A percentile compares a stretch with the other conserved stretches of the same genome.
Conservation (phyloP, 2,888 invertebrate genomes). For the Thysanoteuthis rhombus region DNA sequence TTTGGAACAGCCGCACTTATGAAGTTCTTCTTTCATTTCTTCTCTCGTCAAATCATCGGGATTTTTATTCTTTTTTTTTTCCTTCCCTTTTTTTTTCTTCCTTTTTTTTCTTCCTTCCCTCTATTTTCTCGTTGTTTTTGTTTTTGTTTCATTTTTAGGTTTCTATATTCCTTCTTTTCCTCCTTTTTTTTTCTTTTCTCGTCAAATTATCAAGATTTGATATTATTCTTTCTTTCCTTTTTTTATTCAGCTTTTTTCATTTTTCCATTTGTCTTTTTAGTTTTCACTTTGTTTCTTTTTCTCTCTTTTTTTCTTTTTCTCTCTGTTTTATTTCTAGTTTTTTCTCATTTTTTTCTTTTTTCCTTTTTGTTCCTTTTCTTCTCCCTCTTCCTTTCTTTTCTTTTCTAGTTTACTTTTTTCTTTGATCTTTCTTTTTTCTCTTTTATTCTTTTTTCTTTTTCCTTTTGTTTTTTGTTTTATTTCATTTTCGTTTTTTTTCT, state of each 20-base stretch:
- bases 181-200: background rate
- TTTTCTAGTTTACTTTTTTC: background rate
- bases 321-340: background rate
- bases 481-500: background rate
- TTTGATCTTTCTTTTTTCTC: background rate
- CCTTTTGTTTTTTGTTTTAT: background rate
- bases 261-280: background rate
- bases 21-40: background rate
- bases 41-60: background rate
- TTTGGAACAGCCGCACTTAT: background rate
- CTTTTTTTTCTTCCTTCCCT: background rate
- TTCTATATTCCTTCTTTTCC: background rate
- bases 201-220: too few species aligned
- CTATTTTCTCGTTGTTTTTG: background rate
- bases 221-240: background rate
- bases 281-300: background rate
- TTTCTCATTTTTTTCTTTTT: background rate
- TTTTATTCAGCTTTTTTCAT: background rate
- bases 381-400: background rate
- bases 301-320: background rate
- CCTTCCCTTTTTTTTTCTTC: background rate
- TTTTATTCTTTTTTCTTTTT: background rate
- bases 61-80: background rate
- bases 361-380: background rate
- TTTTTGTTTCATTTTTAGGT: background rate